Evolutionary conservation across 2,888 invertebrate species (phyloP).

Genomic region (Noctua pronuba): DNA sequence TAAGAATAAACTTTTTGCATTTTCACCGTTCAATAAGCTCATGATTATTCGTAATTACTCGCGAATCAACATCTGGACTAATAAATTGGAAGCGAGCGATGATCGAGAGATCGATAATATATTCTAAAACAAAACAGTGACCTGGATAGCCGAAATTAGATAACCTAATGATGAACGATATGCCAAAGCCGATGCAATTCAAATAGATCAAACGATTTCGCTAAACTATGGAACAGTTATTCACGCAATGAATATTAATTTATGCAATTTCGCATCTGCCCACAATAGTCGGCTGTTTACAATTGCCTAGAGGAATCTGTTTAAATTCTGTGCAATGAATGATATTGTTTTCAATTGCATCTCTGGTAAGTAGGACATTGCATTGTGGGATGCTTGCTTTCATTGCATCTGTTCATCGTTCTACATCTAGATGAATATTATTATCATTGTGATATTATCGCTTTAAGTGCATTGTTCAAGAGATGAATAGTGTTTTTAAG

Average conservation of each 20-base stretch:
- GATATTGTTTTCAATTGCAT: conserved; percentile 77
- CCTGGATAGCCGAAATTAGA: conserved; percentile 19
- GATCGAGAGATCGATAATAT: conserved; percentile 28
- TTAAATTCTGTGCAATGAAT: conserved; percentile 76
- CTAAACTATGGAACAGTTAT: conserved; percentile 3
- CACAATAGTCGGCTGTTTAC: conserved; percentile 46
- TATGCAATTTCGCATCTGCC: conserved; percentile 42
- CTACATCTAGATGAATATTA: conserved; percentile 6
- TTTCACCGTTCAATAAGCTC: conserved; percentile 47
- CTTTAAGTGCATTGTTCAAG: neutral
- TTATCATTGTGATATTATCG: neutral
- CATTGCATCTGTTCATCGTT: conserved; percentile 25
- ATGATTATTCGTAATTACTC: conserved; percentile 46
- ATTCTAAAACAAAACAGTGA: conserved; percentile 35
- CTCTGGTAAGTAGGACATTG: conserved; percentile 71
- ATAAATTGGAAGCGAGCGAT: conserved; percentile 22
- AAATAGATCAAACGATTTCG: conserved; percentile 2
- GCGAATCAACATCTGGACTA: conserved; percentile 31
- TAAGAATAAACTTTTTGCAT: conserved; percentile 56
- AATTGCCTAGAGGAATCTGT: conserved; percentile 66
- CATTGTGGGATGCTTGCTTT: conserved; percentile 58
- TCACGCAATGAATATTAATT: conserved; percentile 22
- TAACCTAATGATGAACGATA: conserved; percentile 6
- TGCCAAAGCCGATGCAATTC: conserved; percentile 17
- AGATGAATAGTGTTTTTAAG: neutral